Conservation (phyloP, 2,888 invertebrate species). For the Epistrophe grossulariae region DNA sequence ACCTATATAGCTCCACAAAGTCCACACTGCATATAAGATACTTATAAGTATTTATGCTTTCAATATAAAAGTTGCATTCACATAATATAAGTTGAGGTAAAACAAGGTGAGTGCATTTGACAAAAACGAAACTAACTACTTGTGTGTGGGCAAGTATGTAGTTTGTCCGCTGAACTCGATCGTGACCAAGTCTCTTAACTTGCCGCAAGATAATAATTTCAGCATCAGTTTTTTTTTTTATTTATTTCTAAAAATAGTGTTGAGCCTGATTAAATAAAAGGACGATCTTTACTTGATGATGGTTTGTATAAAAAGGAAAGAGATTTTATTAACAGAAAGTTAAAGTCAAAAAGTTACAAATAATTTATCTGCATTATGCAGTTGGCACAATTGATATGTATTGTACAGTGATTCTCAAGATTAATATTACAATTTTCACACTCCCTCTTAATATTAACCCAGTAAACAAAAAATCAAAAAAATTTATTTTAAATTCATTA, state of each 20-base stretch:
- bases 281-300: no score
- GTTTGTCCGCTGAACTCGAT: slow-evolving; percentile 1
- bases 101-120: slow-evolving; percentile 1
- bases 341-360: no score
- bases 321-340: no score
- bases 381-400: no score
- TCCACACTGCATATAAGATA: neutral
- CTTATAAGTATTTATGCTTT: neutral
- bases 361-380: no score
- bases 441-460: no score
- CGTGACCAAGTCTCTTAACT: slow-evolving; percentile 15
- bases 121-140: slow-evolving; percentile 9
- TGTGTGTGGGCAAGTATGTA: slow-evolving; percentile 6
- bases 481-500: no score
- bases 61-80: neutral
- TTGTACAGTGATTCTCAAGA: no score
- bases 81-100: neutral
- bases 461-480: no score
- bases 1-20: neutral
- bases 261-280: no score
- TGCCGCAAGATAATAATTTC: neutral
- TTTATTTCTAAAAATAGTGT: neutral
- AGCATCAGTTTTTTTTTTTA: neutral
- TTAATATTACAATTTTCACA: no score
- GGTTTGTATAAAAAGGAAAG: no score